Evolutionary conservation across 2,113 vertebrate genomes (phyloP).

Genomic region (Rissa tridactyla): DNA sequence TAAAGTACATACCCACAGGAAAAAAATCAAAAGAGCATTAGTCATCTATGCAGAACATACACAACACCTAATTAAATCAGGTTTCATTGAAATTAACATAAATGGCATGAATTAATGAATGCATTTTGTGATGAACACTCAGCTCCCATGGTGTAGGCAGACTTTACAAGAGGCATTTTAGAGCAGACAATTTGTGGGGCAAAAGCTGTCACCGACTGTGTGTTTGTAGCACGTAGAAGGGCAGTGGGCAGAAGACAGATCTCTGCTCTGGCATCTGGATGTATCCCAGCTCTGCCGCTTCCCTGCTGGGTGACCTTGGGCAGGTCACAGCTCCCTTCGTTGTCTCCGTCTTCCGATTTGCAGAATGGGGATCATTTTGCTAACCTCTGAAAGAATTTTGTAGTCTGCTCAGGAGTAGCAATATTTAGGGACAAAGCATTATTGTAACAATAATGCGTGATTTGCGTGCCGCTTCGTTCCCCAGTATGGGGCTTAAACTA

Average conservation of each 20-base stretch:
- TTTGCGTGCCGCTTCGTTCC: not conserved
- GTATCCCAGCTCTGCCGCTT: not conserved
- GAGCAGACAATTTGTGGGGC: not conserved
- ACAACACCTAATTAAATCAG: conserved; percentile 59
- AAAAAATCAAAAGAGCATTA: not conserved
- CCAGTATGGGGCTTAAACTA: not conserved
- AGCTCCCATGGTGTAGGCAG: not conserved
- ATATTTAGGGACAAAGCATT: not conserved
- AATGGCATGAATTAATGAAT: conserved; percentile 34
- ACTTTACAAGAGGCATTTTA: not conserved
- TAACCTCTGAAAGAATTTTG: not conserved
- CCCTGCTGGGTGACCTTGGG: not conserved
- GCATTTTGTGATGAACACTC: conserved; percentile 3
- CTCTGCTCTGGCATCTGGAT: not conserved
- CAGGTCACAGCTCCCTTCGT: not conserved
- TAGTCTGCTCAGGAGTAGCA: not conserved
- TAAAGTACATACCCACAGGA: not conserved
- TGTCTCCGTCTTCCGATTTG: not conserved
- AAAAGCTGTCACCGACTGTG: not conserved
- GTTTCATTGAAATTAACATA: conserved; percentile 65
- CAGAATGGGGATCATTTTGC: not conserved
- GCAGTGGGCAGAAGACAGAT: not conserved
- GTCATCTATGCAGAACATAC: conserved; percentile 30
- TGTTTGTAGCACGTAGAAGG: accelerated
- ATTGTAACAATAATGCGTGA: not conserved